These are phyloP conservation scores for Nematostella vectensis DNA, from an alignment of 92 coral and sea anemone species.

Conservation along the genomic window DNA sequence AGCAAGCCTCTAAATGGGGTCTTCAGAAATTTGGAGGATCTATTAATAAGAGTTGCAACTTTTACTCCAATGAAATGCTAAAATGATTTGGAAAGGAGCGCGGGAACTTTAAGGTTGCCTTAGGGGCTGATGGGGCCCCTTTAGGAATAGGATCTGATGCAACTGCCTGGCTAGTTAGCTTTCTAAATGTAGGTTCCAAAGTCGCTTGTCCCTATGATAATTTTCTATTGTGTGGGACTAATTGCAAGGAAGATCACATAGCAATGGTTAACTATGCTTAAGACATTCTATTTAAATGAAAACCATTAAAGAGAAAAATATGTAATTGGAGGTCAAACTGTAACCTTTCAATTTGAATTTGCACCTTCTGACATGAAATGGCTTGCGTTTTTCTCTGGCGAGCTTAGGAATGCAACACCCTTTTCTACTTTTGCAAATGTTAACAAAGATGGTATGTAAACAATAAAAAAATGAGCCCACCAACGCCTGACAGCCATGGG, in stretches of 20 bases:
- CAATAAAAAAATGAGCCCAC: conserved; percentile 9
- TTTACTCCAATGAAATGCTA: background rate
- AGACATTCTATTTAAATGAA: background rate
- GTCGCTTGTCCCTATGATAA: conserved; percentile 12
- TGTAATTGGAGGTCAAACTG: background rate
- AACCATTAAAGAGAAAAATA: background rate
- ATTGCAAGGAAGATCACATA: conserved; percentile 16
- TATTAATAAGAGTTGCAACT: background rate
- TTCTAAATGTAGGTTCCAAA: background rate
- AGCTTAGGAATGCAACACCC: conserved; percentile 44
- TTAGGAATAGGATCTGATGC: conserved; percentile 12
- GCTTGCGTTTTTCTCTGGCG: conserved; percentile 32
- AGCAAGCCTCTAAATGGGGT: background rate
- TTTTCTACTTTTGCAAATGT: conserved; percentile 44
- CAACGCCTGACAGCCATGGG: conserved; percentile 60
- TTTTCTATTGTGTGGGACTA: conserved; percentile 15
- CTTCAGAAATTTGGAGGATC: background rate
- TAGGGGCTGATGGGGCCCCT: conserved; percentile 18
- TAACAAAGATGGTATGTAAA: conserved; percentile 3
- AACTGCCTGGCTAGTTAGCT: conserved; percentile 16
- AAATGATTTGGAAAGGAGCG: conserved; percentile 8
- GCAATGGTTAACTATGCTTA: conserved; percentile 1
- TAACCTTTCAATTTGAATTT: conserved; percentile 30
- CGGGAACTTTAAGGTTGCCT: conserved; percentile 10
- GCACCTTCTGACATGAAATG: conserved; percentile 42